A percentile compares a stretch with the other conserved stretches of the same genome.
These are phyloP conservation scores for Morone saxatilis DNA, from an alignment of 2,113 vertebrate genomes.

Conservation along the genomic window DNA sequence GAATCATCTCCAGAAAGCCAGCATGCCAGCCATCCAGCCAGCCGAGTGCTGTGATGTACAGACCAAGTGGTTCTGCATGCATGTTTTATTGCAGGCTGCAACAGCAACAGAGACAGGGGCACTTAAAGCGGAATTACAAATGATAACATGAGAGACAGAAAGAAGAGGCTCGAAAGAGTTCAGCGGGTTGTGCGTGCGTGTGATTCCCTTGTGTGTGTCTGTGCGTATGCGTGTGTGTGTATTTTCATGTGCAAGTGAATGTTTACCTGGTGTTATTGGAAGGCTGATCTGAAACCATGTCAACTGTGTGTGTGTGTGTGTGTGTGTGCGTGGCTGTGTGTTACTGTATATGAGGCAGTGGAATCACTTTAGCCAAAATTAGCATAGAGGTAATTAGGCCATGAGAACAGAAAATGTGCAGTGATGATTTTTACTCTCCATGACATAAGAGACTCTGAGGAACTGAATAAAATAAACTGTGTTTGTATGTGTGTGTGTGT, in stretches of 20 bases:
- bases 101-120: conserved; percentile 53
- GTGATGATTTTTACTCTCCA: conserved; percentile 48
- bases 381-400: conserved; percentile 62
- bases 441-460: conserved; percentile 57
- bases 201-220: conserved; percentile 5
- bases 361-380: conserved; percentile 62
- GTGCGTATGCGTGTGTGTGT: conserved; percentile 1
- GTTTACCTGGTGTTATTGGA: conserved; percentile 21
- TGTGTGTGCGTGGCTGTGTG: conserved; percentile 1
- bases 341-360: conserved; percentile 26
- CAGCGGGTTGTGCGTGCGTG: conserved; percentile 33
- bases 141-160: conserved; percentile 56
- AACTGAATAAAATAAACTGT: conserved; percentile 40
- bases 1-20: conserved; percentile 36
- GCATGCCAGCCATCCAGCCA: conserved; percentile 28
- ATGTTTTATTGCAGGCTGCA: conserved; percentile 71
- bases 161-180: conserved; percentile 49
- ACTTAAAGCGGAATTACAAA: conserved; percentile 73
- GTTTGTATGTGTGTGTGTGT: neutral
- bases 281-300: conserved; percentile 25
- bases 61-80: conserved; percentile 60
- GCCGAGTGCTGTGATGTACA: conserved; percentile 47
- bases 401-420: conserved; percentile 54
- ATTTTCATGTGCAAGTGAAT: neutral
- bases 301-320: conserved; percentile 3